Base-by-base conservation (phyloP, 2,888 invertebrate species). In the Sipunculus nudus region DNA sequence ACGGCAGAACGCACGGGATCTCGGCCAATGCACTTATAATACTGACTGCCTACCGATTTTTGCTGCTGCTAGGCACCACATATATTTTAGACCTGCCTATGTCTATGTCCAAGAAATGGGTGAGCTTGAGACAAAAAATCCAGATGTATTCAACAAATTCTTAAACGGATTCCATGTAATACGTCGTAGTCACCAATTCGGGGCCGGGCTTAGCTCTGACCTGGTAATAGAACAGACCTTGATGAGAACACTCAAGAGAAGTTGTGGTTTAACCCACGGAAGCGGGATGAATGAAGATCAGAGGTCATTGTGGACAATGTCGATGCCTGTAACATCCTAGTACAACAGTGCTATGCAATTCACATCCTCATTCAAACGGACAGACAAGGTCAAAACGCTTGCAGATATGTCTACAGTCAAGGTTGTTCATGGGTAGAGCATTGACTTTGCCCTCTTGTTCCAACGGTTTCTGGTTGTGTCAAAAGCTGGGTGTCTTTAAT, bases 41-140 rank as follows among this genome's bases (percentile, higher is more conserved):
- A 16, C 49, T 19, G 61, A 59, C 19, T 60, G 59, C 49, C 31
- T 60, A 19, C 61, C 61, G n/a, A 60, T 61, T 53, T 62, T 61
- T 53, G 59, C 59, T 23, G 52, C 59, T 21, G 61, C 61, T 32
- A 60, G 59, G 3, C 61, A 61, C 26, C 26, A 8, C 43, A 61
- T 62, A 26, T 61, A 61, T 41, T 28, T 60, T 28, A 61, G 62
- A 28, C 62, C 59, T 26, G 59, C 59, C 13, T 61, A 53, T 40
- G 35, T 61, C n/a, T 61, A 61, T 38, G 8, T 61, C 23, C 61
- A 61, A 29, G 26, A 49, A n/a, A 59, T 59, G 61, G 16, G 32
- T 13, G 25, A 47, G 25, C 38, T 62, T 5, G 48, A 61, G 25
- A 35, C n/a, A 13, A 43, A 16, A 48, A 28, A 29, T 26, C 61